A percentile compares a stretch with the other conserved stretches of the same genome.
Evolutionary conservation across 1,140 invertebrate species (phyloP).

Genomic region (Cyclargus thomasi): DNA sequence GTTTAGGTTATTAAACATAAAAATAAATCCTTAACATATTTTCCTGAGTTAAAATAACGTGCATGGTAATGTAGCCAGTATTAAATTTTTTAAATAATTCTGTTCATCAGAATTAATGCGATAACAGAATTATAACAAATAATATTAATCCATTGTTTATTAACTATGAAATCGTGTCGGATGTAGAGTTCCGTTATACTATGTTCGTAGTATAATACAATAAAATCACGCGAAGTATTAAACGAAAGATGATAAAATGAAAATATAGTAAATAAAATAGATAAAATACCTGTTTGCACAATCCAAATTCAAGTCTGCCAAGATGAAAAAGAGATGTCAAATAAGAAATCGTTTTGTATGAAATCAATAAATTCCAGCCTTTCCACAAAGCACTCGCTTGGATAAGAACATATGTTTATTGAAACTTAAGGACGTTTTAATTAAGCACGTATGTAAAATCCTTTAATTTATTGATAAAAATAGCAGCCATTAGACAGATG

Average conservation of each 20-base stretch:
- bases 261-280: slow-evolving; percentile 7
- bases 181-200: neutral
- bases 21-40: neutral
- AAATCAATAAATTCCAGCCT: neutral
- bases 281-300: slow-evolving; percentile 1
- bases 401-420: neutral
- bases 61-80: neutral
- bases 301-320: neutral
- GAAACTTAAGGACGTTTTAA: neutral
- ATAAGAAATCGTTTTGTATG: neutral
- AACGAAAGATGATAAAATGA: neutral
- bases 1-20: neutral
- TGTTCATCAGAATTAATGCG: neutral
- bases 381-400: neutral
- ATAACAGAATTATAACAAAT: slow-evolving; percentile 11
- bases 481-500: slow-evolving; percentile 40
- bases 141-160: neutral
- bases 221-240: no score
- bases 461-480: slow-evolving; percentile 23
- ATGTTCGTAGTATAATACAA: no score
- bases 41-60: neutral
- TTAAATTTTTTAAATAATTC: neutral
- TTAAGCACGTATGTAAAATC: slow-evolving; percentile 30
- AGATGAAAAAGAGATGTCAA: neutral
- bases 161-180: neutral